Conservation (phyloP, 2,797 vertebrate species). For the Diplodus puntazzo region DNA sequence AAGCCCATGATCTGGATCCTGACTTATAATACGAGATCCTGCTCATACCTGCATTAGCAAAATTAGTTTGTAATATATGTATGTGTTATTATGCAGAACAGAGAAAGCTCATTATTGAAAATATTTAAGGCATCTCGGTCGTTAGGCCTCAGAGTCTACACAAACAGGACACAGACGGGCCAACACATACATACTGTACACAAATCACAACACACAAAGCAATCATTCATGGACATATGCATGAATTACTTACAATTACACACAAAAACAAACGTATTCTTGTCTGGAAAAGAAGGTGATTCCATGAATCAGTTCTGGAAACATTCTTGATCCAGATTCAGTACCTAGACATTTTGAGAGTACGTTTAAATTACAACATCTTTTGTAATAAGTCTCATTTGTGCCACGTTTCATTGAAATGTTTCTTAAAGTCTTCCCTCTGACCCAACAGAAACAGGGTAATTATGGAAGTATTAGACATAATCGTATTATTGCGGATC, state of each 20-base stretch:
- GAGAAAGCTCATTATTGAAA: not conserved
- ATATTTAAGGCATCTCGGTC: conserved; percentile 66
- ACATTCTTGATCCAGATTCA: too few relatives aligned
- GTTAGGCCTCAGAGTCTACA: conserved; percentile 19
- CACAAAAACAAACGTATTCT: not conserved
- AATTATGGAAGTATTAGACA: not conserved
- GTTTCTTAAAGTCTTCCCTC: too few relatives aligned
- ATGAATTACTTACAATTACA: not conserved
- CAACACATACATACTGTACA: not conserved
- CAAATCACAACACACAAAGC: not conserved
- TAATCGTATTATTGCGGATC: not conserved
- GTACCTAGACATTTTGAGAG: too few relatives aligned
- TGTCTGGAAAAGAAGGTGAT: not conserved
- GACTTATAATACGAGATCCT: not conserved
- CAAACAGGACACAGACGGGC: not conserved
- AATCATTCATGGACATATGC: not conserved
- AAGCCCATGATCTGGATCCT: not conserved
- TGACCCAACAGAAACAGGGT: not conserved
- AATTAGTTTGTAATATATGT: not conserved
- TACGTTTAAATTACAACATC: too few relatives aligned
- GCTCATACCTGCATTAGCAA: not conserved
- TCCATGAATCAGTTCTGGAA: not conserved
- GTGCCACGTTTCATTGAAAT: too few relatives aligned
- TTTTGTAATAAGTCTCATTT: too few relatives aligned
- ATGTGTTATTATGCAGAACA: not conserved